These are phyloP conservation scores for Oxygymnocypris stewartii DNA, from an alignment of 2,113 vertebrate genomes.

Conservation along the genomic window DNA sequence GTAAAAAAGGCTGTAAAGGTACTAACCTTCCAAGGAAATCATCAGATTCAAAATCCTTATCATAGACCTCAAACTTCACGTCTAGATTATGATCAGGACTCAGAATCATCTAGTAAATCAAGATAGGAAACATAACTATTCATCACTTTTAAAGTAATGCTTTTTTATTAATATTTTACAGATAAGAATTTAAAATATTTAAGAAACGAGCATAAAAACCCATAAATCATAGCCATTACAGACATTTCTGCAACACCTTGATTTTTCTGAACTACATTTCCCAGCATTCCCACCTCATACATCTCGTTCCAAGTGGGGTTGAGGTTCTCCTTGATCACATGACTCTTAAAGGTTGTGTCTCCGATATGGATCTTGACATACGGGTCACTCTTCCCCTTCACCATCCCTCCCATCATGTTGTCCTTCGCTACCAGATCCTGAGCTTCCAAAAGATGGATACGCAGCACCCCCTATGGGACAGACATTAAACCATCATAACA, in stretches of 20 bases:
- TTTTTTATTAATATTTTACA: background rate
- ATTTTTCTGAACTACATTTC: background rate
- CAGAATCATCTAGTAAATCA: slow-evolving; percentile 76
- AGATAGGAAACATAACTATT: background rate
- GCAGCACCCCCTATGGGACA: slow-evolving; percentile 80
- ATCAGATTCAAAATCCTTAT: slow-evolving; percentile 89
- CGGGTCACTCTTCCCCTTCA: slow-evolving; percentile 90
- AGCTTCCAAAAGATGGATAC: slow-evolving; percentile 86
- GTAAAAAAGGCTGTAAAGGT: background rate
- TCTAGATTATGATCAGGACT: slow-evolving; percentile 79
- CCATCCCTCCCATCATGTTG: slow-evolving; percentile 78
- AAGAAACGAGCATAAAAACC: background rate
- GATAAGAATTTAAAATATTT: background rate
- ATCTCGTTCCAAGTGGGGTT: slow-evolving; percentile 89
- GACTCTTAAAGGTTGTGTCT: slow-evolving; percentile 77
- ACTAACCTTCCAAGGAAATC: slow-evolving; percentile 88
- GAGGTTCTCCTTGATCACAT: slow-evolving; percentile 85
- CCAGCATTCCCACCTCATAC: slow-evolving; percentile 79
- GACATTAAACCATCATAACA: background rate
- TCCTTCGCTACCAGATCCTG: slow-evolving; percentile 87
- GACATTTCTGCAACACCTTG: background rate
- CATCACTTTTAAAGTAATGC: background rate
- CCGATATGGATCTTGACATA: slow-evolving; percentile 82
- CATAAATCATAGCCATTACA: background rate
- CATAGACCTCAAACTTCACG: slow-evolving; percentile 84